Conservation (phyloP, 2,888 invertebrate species). For the Heteromurus nitidus region DNA sequence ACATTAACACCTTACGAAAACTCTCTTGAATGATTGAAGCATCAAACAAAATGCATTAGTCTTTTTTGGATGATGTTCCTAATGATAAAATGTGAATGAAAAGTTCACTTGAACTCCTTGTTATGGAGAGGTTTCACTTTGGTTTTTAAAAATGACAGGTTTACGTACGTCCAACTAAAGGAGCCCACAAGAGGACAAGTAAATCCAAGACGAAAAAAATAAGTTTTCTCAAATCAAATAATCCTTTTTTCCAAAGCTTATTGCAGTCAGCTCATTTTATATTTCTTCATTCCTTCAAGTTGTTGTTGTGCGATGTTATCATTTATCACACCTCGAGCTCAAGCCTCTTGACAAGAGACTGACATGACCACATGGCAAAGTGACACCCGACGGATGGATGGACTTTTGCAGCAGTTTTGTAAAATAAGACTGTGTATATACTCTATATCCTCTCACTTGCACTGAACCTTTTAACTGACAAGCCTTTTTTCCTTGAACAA, state of each 20-base stretch:
- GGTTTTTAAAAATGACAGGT: conserved; percentile 31
- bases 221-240: conserved; percentile 37
- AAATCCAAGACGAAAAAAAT: conserved; percentile 19
- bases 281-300: conserved; percentile 35
- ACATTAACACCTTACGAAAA: conserved; percentile 44
- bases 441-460: too few species aligned
- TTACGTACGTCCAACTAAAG: conserved; percentile 17
- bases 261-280: conserved; percentile 29
- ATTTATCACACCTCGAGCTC: conserved; percentile 59
- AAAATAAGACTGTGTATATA: neutral
- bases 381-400: conserved; percentile 50
- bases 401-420: neutral
- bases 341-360: conserved; percentile 56
- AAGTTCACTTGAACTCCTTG: too few species aligned
- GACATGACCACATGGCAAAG: conserved; percentile 57
- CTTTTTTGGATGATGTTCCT: conserved; percentile 4
- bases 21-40: conserved; percentile 29
- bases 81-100: conserved; percentile 36
- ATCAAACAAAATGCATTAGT: conserved; percentile 32
- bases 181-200: conserved; percentile 4
- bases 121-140: neutral
- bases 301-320: conserved; percentile 46
- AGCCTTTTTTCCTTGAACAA: conserved; percentile 20
- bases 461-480: conserved; percentile 14
- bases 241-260: conserved; percentile 23